These are phyloP conservation scores for Toxotes lorentzi DNA, from an alignment of 2,797 vertebrate genomes.

Conservation along the genomic window DNA sequence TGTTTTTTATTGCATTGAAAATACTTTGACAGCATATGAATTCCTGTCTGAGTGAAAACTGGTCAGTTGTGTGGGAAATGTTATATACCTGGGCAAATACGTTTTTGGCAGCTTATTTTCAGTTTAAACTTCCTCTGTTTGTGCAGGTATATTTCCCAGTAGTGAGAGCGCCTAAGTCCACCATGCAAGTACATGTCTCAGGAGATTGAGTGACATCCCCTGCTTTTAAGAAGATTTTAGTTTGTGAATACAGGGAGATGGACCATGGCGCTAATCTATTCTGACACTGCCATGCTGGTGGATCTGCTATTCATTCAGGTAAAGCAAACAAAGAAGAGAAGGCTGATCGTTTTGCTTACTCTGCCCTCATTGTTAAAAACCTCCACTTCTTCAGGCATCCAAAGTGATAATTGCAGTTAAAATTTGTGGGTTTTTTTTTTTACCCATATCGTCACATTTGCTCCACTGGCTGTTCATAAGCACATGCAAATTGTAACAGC, in stretches of 20 bases:
- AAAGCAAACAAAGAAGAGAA: conserved; percentile 73
- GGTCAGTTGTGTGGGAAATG: conserved; percentile 6
- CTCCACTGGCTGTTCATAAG: conserved; percentile 14
- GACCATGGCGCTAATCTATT: conserved; percentile 81
- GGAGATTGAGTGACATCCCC: conserved; percentile 80
- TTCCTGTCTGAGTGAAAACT: conserved; percentile 6
- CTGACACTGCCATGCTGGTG: conserved; percentile 80
- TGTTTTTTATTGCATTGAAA: conserved; percentile 3
- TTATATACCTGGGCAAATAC: conserved; percentile 50
- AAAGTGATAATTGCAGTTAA: conserved; percentile 35
- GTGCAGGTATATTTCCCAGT: conserved; percentile 74
- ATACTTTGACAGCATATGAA: conserved; percentile 9
- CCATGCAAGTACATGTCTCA: conserved; percentile 78
- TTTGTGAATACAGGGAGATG: conserved; percentile 77
- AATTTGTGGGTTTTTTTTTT: conserved; percentile 33
- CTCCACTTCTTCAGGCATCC: conserved; percentile 59
- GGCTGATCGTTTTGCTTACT: conserved; percentile 64
- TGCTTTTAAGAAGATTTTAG: conserved; percentile 82
- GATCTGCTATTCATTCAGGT: conserved; percentile 78
- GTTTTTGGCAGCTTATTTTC: conserved; percentile 61
- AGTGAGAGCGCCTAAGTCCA: conserved; percentile 62
- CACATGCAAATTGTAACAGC: conserved; percentile 24
- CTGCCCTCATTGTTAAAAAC: conserved; percentile 63
- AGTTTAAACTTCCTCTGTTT: conserved; percentile 75
- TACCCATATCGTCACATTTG: conserved; percentile 52